These are phyloP conservation scores for Bellardia bayeri DNA, from an alignment of 2,888 invertebrate species.

Conservation along the genomic window DNA sequence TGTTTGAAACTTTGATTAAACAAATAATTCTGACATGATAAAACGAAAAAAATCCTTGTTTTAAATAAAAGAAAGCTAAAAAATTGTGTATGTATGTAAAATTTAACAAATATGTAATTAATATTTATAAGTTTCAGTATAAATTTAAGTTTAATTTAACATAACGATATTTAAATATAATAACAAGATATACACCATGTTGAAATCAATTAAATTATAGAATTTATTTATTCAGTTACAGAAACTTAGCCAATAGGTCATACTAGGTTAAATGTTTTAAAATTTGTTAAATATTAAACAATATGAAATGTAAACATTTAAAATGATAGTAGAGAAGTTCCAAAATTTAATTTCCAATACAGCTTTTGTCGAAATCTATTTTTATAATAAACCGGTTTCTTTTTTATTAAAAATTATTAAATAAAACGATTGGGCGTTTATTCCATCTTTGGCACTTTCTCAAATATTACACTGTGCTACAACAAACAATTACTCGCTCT, in stretches of 20 bases:
- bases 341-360: no score
- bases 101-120: constrained; percentile 41
- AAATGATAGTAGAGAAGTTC: no score
- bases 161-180: constrained; percentile 60
- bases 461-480: no score
- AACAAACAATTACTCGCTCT: no score
- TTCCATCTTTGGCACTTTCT: no score
- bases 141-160: constrained; percentile 60
- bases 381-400: neutral
- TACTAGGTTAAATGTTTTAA: no score
- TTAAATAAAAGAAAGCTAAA: neutral
- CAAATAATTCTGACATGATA: neutral
- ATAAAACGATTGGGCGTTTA: neutral
- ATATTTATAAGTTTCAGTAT: constrained; percentile 51
- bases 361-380: neutral
- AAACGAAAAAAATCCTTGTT: neutral
- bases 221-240: neutral
- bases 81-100: constrained; percentile 50
- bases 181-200: constrained; percentile 59
- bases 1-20: constrained; percentile 6
- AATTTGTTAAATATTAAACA: no score
- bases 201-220: constrained; percentile 45
- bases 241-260: no score
- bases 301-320: no score
- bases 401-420: neutral